phyloP scores from a whole-genome alignment of 2,113 vertebrate species.

The Sturnus vulgaris region DNA sequence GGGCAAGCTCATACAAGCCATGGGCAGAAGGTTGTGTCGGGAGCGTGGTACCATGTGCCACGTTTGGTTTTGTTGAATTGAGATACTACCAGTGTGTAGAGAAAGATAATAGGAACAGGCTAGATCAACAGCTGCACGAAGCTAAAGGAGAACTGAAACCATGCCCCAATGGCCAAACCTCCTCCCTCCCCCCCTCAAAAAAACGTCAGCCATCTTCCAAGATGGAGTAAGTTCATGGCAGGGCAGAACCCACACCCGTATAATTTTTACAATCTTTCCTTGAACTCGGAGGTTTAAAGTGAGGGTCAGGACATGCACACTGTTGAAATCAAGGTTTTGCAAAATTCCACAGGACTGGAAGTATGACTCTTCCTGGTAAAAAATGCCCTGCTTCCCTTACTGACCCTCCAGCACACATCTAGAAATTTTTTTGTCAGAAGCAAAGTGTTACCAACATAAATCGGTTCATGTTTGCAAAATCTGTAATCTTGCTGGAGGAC shows the following conservation, averaged over 20 bases:
- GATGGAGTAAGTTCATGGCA: not conserved
- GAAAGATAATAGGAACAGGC: not conserved
- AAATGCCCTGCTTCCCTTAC: not conserved
- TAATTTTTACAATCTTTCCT: not conserved
- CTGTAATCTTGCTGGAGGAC: not conserved
- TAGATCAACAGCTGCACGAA: not conserved
- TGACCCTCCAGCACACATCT: not conserved
- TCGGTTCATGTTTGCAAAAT: not conserved
- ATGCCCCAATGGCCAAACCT: not conserved
- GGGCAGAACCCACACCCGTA: not conserved
- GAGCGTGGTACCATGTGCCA: fast-evolving
- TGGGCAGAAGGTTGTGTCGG: not conserved
- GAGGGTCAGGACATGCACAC: not conserved
- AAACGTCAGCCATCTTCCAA: not conserved
- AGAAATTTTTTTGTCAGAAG: not conserved
- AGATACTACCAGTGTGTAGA: not conserved
- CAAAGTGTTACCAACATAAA: not conserved
- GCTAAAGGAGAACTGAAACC: not conserved
- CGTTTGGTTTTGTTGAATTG: not conserved
- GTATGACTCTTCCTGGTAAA: not conserved
- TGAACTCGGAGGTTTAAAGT: not conserved
- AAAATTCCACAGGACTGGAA: not conserved
- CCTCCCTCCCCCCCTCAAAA: fast-evolving
- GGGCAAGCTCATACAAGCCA: not conserved
- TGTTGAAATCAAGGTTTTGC: conserved; percentile 26